Percentiles rank a stretch among this genome's conserved stretches.
Evolutionary conservation across 2,113 vertebrate genomes (phyloP).

Genomic region (Pyrgilauda ruficollis): DNA sequence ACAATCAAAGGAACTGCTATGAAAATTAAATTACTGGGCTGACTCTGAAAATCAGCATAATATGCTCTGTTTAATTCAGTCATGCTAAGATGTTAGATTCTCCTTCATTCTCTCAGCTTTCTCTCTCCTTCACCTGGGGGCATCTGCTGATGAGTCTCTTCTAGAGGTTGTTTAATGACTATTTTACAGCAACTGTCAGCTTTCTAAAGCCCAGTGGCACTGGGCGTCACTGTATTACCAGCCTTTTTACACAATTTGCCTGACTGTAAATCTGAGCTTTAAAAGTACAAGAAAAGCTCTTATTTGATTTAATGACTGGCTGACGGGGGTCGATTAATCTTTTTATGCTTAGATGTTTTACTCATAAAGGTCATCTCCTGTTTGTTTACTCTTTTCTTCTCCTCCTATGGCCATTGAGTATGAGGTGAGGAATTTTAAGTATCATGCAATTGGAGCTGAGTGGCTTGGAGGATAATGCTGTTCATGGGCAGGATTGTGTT

Average conservation of each 20-base stretch:
- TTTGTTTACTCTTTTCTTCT: conserved; percentile 69
- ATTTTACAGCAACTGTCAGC: conserved; percentile 85
- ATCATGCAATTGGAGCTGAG: background rate
- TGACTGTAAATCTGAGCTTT: conserved; percentile 78
- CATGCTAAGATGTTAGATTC: conserved; percentile 83
- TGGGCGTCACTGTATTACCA: conserved; percentile 78
- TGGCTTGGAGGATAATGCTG: background rate
- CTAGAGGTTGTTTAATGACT: conserved; percentile 86
- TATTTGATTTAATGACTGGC: conserved; percentile 79
- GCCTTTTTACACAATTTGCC: conserved; percentile 78
- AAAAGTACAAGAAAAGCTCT: conserved; percentile 75
- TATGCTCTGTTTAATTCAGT: conserved; percentile 85
- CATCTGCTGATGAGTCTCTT: conserved; percentile 86
- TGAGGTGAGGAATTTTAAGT: conserved; percentile 48
- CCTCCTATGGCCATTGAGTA: conserved; percentile 1
- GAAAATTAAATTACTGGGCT: conserved; percentile 84
- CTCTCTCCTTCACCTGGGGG: conserved; percentile 84
- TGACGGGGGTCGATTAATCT: conserved; percentile 73
- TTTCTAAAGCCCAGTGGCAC: conserved; percentile 79
- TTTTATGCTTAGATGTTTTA: conserved; percentile 71
- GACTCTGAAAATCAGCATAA: conserved; percentile 84
- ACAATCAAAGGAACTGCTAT: conserved; percentile 83
- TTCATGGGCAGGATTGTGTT: background rate
- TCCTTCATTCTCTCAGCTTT: conserved; percentile 80
- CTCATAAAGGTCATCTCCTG: conserved; percentile 71